phyloP scores from a whole-genome alignment of 2,113 vertebrate genomes.

The Protobothrops mucrosquamatus region DNA sequence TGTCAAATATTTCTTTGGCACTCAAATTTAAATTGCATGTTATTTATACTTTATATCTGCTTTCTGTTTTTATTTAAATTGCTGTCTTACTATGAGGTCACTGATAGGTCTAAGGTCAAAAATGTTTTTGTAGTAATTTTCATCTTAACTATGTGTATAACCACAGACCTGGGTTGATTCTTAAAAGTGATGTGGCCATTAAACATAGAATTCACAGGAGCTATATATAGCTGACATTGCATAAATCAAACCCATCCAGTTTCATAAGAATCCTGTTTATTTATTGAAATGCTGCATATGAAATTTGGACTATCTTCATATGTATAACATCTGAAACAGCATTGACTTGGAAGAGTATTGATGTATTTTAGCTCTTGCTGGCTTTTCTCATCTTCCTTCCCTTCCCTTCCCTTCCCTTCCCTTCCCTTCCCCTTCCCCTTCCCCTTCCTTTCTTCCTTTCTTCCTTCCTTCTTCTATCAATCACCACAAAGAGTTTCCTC shows the following conservation, averaged over 20 bases:
- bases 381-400: background rate
- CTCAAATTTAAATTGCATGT: background rate
- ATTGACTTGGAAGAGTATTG: background rate
- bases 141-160: background rate
- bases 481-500: conserved; percentile 25
- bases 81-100: background rate
- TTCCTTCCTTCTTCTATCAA: background rate
- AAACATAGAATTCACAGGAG: background rate
- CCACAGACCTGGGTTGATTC: background rate
- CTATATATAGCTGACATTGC: background rate
- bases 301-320: background rate
- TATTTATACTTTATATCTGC: background rate
- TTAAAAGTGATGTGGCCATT: background rate
- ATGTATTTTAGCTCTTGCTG: background rate
- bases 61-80: background rate
- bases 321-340: background rate
- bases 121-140: background rate
- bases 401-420: background rate
- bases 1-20: background rate
- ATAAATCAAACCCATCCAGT: background rate
- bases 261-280: background rate
- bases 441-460: background rate
- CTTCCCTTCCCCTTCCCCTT: fast-evolving
- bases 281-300: background rate
- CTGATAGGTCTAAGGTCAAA: background rate